Evolutionary conservation across 2,888 invertebrate genomes (phyloP).

Genomic region (Tachystola acroxantha): DNA sequence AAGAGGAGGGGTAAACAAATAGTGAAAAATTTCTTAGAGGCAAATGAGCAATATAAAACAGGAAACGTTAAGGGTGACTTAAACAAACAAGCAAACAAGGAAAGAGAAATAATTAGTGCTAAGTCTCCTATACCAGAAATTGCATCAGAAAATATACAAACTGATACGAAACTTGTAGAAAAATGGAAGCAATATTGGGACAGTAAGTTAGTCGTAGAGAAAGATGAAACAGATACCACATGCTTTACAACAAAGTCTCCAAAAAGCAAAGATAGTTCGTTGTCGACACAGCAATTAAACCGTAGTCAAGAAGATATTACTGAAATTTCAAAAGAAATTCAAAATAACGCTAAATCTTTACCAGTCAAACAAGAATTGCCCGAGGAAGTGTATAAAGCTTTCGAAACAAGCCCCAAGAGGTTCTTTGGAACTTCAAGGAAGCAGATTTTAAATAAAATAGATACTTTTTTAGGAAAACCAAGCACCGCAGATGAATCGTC

Average conservation of each 20-base stretch:
- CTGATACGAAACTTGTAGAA: conserved; percentile 46
- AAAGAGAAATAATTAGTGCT: conserved; percentile 18
- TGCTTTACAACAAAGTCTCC: conserved; percentile 25
- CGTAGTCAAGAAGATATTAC: conserved; percentile 12
- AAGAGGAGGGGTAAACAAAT: conserved; percentile 66
- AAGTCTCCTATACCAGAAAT: conserved; percentile 11
- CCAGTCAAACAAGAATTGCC: conserved; percentile 59
- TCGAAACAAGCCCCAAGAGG: conserved; percentile 70
- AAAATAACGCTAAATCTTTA: conserved; percentile 12
- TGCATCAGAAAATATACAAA: conserved; percentile 16
- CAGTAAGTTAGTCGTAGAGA: conserved; percentile 48
- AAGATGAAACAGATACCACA: conserved; percentile 24
- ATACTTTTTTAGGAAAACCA: conserved; percentile 59
- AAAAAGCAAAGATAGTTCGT: conserved; percentile 12
- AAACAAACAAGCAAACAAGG: conserved; percentile 17
- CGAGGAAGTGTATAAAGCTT: conserved; percentile 69
- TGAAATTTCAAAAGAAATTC: conserved; percentile 10
- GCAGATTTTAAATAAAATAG: conserved; percentile 67
- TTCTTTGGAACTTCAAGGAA: conserved; percentile 70
- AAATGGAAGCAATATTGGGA: conserved; percentile 71
- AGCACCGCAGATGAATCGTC: conserved; percentile 33
- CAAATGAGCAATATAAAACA: conserved; percentile 32
- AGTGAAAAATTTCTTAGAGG: conserved; percentile 50
- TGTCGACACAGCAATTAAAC: conserved; percentile 12
- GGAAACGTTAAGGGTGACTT: conserved; percentile 12